These are phyloP conservation scores for Megalops atlanticus DNA, from an alignment of 2,113 vertebrate genomes.

Conservation along the genomic window DNA sequence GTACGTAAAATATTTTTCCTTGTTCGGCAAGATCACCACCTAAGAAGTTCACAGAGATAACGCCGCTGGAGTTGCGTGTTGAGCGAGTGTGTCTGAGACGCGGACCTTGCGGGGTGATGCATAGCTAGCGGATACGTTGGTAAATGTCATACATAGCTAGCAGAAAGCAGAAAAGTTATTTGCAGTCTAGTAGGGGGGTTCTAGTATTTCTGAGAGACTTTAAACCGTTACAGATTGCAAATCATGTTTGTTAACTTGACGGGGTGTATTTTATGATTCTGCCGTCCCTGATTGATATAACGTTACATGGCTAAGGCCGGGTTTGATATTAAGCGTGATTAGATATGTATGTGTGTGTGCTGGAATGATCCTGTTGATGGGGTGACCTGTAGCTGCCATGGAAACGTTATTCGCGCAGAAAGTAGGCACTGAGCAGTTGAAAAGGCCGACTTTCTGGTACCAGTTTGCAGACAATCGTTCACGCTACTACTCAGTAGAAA, in stretches of 20 bases:
- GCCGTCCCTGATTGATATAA: too few species aligned
- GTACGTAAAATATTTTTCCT: conserved; percentile 54
- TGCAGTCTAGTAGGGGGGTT: not conserved
- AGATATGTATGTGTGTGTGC: not conserved
- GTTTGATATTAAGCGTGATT: not conserved
- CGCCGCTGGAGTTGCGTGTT: not conserved
- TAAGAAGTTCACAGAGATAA: not conserved
- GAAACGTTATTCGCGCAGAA: conserved; percentile 47
- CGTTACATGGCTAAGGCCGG: too few species aligned
- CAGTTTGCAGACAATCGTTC: not conserved
- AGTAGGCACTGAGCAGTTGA: conserved; percentile 19
- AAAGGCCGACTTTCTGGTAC: not conserved
- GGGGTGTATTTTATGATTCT: not conserved
- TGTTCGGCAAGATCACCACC: not conserved
- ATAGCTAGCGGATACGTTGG: not conserved
- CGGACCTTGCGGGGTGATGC: conserved; percentile 3
- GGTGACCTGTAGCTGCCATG: conserved; percentile 56
- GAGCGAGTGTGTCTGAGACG: not conserved
- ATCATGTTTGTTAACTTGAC: not conserved
- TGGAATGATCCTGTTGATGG: conserved; percentile 42
- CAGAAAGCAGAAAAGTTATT: not conserved
- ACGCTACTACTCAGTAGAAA: not conserved
- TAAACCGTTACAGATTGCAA: too few species aligned
- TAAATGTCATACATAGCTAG: not conserved
- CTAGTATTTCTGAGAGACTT: not conserved